Conservation (phyloP, 2,113 vertebrate species). For the Ptilonorhynchus violaceus region DNA sequence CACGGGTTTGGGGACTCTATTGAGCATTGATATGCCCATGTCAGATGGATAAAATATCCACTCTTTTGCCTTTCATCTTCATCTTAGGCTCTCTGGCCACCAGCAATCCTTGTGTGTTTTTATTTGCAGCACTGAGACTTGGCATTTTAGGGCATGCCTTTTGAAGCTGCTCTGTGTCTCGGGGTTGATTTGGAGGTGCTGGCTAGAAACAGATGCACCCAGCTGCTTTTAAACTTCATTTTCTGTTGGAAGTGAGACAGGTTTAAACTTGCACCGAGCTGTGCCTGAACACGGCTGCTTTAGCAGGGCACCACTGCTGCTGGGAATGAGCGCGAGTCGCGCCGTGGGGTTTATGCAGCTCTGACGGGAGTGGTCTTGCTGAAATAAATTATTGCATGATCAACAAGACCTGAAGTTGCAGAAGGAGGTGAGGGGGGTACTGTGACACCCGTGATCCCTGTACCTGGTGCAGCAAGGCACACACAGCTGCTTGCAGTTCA, state of each 20-base stretch:
- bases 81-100: background rate
- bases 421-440: background rate
- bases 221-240: constrained; percentile 43
- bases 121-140: background rate
- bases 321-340: accelerated
- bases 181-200: background rate
- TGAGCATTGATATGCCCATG: background rate
- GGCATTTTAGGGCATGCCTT: background rate
- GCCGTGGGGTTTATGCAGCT: accelerated
- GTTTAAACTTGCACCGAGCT: background rate
- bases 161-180: background rate
- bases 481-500: background rate
- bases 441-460: background rate
- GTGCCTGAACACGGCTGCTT: background rate
- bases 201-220: background rate
- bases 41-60: background rate
- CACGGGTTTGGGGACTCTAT: background rate
- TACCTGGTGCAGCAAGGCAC: background rate
- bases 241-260: background rate
- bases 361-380: background rate
- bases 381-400: background rate
- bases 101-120: background rate
- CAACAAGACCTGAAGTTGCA: background rate
- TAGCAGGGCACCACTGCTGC: background rate
- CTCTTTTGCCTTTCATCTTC: background rate